These are phyloP conservation scores for Lordiphosa clarofinis DNA, from an alignment of 1,140 invertebrate species.

Conservation along the genomic window DNA sequence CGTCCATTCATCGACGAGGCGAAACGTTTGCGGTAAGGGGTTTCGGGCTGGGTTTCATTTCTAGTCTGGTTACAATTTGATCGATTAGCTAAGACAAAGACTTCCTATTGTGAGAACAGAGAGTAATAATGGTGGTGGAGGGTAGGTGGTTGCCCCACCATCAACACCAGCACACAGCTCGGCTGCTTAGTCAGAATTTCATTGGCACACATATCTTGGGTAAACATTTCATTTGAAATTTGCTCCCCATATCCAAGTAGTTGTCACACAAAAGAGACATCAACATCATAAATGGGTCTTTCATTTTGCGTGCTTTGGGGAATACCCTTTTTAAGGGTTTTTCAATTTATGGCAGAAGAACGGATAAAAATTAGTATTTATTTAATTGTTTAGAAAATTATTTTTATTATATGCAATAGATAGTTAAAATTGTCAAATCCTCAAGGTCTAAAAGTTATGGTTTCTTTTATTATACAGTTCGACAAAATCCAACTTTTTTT, in stretches of 20 bases:
- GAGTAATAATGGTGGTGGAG: background rate
- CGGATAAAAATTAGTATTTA: no score
- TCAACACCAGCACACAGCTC: no score
- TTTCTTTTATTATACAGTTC: no score
- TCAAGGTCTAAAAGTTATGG: no score
- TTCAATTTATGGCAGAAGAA: no score
- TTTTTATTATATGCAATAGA: no score
- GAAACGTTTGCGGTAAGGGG: conserved; percentile 91
- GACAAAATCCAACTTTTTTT: no score
- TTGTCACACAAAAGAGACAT: conserved; percentile 40
- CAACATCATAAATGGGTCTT: conserved; percentile 26
- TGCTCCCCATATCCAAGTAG: conserved; percentile 3
- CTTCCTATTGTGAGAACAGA: conserved; percentile 50
- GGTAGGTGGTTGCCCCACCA: background rate
- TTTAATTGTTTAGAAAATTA: no score
- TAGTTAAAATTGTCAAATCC: no score
- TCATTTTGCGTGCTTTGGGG: conserved; percentile 37
- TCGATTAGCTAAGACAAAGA: conserved; percentile 77
- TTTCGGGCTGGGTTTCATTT: conserved; percentile 31
- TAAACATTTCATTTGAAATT: conserved; percentile 55
- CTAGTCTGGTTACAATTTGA: conserved; percentile 65
- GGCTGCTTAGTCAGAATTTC: conserved; percentile 40
- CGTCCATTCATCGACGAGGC: conserved; percentile 98
- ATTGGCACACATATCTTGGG: conserved; percentile 53
- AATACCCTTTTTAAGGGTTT: background rate